A percentile compares a stretch with the other conserved stretches of the same genome.
Evolutionary conservation across 1,140 invertebrate genomes (phyloP).

Genomic region (Diploscapter pachys): DNA sequence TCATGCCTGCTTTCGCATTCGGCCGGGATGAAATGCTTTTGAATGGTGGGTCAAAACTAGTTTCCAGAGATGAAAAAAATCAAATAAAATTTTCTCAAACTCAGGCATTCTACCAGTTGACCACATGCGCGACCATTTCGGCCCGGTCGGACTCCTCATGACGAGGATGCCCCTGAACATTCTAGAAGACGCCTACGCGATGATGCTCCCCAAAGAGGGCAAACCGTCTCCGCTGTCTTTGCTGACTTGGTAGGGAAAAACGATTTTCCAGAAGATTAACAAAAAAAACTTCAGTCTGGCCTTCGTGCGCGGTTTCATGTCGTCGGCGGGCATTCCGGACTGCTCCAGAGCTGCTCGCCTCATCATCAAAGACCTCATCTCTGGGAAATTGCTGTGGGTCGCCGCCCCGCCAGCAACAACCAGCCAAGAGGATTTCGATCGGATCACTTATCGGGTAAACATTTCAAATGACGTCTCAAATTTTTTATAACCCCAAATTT

Average conservation of each 20-base stretch:
- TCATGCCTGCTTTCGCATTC: conserved; percentile 90
- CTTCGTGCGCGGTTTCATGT: conserved; percentile 82
- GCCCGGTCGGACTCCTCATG: conserved; percentile 71
- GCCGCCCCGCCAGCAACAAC: conserved; percentile 73
- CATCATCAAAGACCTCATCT: conserved; percentile 89
- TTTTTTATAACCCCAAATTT: no score
- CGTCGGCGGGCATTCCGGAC: conserved; percentile 82
- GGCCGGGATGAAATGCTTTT: conserved; percentile 89
- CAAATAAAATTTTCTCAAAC: conserved; percentile 16
- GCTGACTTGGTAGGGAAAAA: conserved; percentile 64
- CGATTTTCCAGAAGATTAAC: no score
- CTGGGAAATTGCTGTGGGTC: conserved; percentile 79
- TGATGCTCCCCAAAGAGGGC: conserved; percentile 70
- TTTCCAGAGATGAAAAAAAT: not conserved
- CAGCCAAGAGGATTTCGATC: conserved; percentile 71
- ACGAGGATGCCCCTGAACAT: conserved; percentile 70
- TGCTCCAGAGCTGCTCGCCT: conserved; percentile 80
- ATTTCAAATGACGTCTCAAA: no score
- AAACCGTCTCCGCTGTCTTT: conserved; percentile 76
- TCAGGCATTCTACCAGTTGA: conserved; percentile 86
- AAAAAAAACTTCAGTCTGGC: conserved; percentile 61
- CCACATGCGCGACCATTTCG: conserved; percentile 80
- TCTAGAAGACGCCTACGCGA: conserved; percentile 76
- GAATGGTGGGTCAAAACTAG: conserved; percentile 65
- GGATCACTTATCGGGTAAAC: conserved; percentile 50